Evolutionary conservation across 2,888 invertebrate genomes (phyloP).

Genomic region (Anorthoa munda): DNA sequence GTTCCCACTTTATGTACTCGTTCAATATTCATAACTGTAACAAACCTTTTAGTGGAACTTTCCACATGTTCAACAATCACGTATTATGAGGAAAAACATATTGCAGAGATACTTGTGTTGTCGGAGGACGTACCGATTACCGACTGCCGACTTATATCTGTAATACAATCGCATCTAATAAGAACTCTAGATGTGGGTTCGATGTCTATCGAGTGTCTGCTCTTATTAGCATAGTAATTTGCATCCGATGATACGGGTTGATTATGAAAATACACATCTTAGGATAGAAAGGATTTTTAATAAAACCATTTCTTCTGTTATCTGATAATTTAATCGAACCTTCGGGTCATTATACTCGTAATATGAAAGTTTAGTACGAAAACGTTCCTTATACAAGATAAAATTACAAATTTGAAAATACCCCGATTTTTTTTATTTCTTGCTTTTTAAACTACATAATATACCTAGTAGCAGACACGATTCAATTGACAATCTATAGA

Average conservation of each 20-base stretch:
- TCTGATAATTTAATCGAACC: conserved; percentile 31
- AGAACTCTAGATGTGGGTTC: conserved; percentile 81
- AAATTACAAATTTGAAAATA: no score
- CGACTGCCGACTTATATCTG: conserved; percentile 71
- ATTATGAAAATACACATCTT: conserved; percentile 61
- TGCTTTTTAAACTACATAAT: no score
- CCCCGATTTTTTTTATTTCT: no score
- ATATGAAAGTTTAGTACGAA: neutral
- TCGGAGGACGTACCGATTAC: conserved; percentile 32
- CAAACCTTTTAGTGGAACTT: conserved; percentile 50
- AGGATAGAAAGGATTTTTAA: conserved; percentile 31
- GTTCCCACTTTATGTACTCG: conserved; percentile 29
- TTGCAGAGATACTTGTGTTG: conserved; percentile 30
- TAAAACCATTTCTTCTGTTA: conserved; percentile 28
- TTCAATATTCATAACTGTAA: conserved; percentile 63
- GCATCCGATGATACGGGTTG: conserved; percentile 71
- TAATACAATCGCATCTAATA: conserved; percentile 83
- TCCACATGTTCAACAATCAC: conserved; percentile 47
- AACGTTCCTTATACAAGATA: no score
- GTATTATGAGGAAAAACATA: conserved; percentile 48
- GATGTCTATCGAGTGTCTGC: conserved; percentile 72
- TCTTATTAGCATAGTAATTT: conserved; percentile 81
- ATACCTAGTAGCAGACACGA: no score
- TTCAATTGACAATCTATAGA: no score
- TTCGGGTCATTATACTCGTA: neutral